phyloP scores from a whole-genome alignment of 30 jellyfish, hydroid and myxozoan species.

The Turritopsis dohrnii region DNA sequence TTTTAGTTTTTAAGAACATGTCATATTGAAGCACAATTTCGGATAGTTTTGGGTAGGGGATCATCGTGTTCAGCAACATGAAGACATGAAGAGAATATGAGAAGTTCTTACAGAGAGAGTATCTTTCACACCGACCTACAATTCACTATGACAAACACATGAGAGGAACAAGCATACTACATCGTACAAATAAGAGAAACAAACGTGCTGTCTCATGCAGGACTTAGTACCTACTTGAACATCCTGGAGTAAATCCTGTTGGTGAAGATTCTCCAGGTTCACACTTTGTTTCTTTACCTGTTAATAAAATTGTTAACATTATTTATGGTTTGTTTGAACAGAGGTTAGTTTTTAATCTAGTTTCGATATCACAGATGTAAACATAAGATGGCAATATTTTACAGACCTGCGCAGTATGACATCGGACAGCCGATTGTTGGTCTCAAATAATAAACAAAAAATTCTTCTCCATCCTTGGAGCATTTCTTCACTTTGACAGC shows the following conservation, averaged over 20 bases:
- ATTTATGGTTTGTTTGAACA: background rate
- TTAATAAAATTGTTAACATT: background rate
- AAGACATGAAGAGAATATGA: too few relatives aligned
- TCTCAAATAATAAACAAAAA: slow-evolving; percentile 42
- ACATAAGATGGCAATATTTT: background rate
- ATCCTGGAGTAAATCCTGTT: slow-evolving; percentile 78
- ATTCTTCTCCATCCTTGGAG: slow-evolving; percentile 34
- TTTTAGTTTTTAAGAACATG: too few relatives aligned
- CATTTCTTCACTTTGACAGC: slow-evolving; percentile 51
- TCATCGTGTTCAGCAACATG: too few relatives aligned
- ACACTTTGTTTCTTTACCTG: slow-evolving; percentile 70
- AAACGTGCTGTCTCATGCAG: too few relatives aligned
- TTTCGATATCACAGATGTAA: background rate
- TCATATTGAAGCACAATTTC: too few relatives aligned
- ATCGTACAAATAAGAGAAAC: too few relatives aligned
- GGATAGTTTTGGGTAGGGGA: too few relatives aligned
- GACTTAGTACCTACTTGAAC: slow-evolving; percentile 50
- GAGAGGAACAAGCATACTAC: background rate
- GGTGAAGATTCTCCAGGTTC: slow-evolving; percentile 64
- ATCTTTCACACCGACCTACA: too few relatives aligned
- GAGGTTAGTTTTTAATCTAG: background rate
- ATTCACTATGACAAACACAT: background rate
- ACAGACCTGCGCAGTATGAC: slow-evolving; percentile 90
- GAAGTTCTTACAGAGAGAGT: too few relatives aligned
- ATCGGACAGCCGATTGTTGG: slow-evolving; percentile 72